A percentile compares a stretch with the other conserved stretches of the same genome.
phyloP scores from a whole-genome alignment of 1,140 invertebrate species.

The Riptortus pedestris region DNA sequence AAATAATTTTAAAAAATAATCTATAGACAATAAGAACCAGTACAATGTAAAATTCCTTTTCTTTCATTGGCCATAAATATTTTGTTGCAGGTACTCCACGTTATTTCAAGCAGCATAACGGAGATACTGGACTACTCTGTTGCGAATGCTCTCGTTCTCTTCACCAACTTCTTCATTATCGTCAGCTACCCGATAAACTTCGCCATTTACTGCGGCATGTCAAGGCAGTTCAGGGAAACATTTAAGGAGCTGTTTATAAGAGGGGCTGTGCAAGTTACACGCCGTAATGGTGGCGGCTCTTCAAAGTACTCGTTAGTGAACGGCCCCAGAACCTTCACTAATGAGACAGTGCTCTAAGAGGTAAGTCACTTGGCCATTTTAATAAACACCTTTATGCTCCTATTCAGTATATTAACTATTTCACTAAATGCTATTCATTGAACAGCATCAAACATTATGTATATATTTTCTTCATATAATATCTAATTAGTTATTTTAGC shows the following conservation, averaged over 20 bases:
- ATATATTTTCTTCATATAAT: too few relatives aligned
- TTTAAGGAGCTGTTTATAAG: conserved; percentile 79
- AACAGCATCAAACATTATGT: too few relatives aligned
- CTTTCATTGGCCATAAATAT: too few relatives aligned
- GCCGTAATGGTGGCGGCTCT: conserved; percentile 36
- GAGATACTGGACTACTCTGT: conserved; percentile 67
- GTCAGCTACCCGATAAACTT: conserved; percentile 88
- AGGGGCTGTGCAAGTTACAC: conserved; percentile 35
- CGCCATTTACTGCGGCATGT: conserved; percentile 93
- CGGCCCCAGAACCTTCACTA: conserved; percentile 65
- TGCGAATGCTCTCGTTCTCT: conserved; percentile 70
- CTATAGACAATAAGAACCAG: too few relatives aligned
- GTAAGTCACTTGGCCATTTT: background rate
- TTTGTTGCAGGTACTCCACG: conserved; percentile 51
- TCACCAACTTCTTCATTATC: conserved; percentile 85
- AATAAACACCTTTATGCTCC: background rate
- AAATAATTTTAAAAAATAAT: too few relatives aligned
- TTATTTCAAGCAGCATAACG: conserved; percentile 58
- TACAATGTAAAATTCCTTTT: too few relatives aligned
- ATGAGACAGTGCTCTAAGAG: conserved; percentile 70
- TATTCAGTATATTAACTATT: background rate
- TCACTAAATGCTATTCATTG: too few relatives aligned
- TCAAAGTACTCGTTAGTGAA: conserved; percentile 67
- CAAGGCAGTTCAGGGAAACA: conserved; percentile 81
- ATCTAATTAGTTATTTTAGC: too few relatives aligned